A percentile compares a stretch with the other conserved stretches of the same genome.
These are phyloP conservation scores for Pangasius larnaudii DNA, from an alignment of 2,797 vertebrate species.

Conservation along the genomic window DNA sequence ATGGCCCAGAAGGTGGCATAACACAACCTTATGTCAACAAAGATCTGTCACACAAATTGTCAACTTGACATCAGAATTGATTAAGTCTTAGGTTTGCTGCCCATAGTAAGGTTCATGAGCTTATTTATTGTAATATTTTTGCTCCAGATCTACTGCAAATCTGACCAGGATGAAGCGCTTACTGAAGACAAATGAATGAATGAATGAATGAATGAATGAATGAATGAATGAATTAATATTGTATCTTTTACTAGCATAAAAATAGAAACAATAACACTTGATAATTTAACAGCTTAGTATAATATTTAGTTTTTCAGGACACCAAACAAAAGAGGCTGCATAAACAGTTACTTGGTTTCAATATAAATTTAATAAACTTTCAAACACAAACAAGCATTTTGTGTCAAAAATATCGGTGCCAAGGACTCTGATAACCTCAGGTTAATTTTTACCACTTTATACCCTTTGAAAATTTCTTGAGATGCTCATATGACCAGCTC, in stretches of 20 bases:
- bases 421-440: neutral
- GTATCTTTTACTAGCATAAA: neutral
- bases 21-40: neutral
- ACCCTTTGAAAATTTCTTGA: constrained; percentile 8
- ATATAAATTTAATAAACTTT: neutral
- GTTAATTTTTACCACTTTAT: neutral
- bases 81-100: neutral
- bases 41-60: neutral
- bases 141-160: neutral
- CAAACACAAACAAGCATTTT: neutral
- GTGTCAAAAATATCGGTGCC: neutral
- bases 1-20: neutral
- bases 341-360: neutral
- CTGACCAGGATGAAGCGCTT: neutral
- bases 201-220: neutral
- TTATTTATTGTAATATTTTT: neutral
- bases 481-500: neutral
- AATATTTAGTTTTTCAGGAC: neutral
- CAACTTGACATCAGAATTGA: neutral
- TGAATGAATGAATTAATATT: neutral
- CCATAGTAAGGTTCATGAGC: neutral
- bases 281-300: neutral
- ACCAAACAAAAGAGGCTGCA: neutral
- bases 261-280: neutral
- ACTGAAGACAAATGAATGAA: neutral